phyloP scores from a whole-genome alignment of 2,797 vertebrate genomes.

The Cyclura pinguis region DNA sequence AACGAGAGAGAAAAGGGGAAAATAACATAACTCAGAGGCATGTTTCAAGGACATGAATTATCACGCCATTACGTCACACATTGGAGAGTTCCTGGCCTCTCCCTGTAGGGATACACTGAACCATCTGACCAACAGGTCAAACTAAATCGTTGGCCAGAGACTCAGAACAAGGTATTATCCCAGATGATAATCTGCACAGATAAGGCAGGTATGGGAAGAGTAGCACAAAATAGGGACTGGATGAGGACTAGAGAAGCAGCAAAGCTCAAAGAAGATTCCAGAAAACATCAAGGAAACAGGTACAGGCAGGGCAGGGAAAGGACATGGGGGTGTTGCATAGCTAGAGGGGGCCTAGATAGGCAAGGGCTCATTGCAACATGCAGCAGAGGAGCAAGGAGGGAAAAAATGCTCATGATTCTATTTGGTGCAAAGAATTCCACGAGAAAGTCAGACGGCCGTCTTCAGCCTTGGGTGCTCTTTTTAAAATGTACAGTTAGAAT shows the following conservation, averaged over 20 bases:
- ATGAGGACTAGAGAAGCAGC: neutral
- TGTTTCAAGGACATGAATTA: slow-evolving; percentile 27
- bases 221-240: neutral
- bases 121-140: neutral
- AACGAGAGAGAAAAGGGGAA: slow-evolving; percentile 25
- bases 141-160: neutral
- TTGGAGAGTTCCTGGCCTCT: neutral
- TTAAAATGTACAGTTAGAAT: neutral
- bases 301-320: neutral
- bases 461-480: neutral
- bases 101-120: neutral
- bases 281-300: neutral
- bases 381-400: neutral
- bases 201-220: neutral
- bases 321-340: neutral
- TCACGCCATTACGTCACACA: slow-evolving; percentile 22
- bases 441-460: too few species aligned
- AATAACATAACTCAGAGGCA: slow-evolving; percentile 55
- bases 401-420: neutral
- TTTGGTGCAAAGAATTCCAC: too few species aligned
- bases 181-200: neutral
- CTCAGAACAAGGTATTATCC: neutral
- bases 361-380: neutral
- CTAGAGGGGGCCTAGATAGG: neutral
- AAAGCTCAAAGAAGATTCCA: neutral